Evolutionary conservation across 2,888 invertebrate genomes (phyloP).

Genomic region (Chymomyza caudatula): DNA sequence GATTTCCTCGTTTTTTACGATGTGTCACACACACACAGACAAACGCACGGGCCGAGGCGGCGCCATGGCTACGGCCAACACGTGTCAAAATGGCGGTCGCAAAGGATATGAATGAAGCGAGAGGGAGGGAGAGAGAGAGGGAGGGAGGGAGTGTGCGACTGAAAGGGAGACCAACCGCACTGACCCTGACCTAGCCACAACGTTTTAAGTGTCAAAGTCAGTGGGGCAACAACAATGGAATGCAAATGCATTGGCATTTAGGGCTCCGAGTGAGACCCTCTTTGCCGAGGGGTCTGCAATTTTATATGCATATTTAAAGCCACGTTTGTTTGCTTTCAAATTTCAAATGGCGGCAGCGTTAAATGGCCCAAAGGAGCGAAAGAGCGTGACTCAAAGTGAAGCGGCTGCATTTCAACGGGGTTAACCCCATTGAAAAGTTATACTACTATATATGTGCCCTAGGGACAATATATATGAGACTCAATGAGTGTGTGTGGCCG

Average conservation of each 20-base stretch:
- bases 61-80: constrained; percentile 61
- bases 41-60: constrained; percentile 3
- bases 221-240: not conserved
- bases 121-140: not conserved
- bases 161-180: no score
- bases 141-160: not conserved
- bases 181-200: constrained; percentile 67
- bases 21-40: constrained; percentile 37
- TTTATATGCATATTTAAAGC: not conserved
- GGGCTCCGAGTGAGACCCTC: not conserved
- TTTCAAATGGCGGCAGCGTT: constrained; percentile 7
- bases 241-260: constrained; percentile 17
- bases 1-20: constrained; percentile 36
- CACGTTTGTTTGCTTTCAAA: not conserved
- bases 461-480: constrained; percentile 7
- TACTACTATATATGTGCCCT: not conserved
- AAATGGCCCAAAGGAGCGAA: not conserved
- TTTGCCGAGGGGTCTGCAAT: not conserved
- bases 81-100: constrained; percentile 51
- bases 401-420: constrained; percentile 3
- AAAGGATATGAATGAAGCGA: not conserved
- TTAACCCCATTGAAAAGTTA: constrained; percentile 1
- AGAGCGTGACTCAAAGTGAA: not conserved
- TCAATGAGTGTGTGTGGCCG: not conserved
- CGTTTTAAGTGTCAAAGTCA: constrained; percentile 65